Evolutionary conservation across 2,797 vertebrate species (phyloP), one percentile per base, ranked within the genome.

Genomic region (Heterohyrax brucei): DNA sequence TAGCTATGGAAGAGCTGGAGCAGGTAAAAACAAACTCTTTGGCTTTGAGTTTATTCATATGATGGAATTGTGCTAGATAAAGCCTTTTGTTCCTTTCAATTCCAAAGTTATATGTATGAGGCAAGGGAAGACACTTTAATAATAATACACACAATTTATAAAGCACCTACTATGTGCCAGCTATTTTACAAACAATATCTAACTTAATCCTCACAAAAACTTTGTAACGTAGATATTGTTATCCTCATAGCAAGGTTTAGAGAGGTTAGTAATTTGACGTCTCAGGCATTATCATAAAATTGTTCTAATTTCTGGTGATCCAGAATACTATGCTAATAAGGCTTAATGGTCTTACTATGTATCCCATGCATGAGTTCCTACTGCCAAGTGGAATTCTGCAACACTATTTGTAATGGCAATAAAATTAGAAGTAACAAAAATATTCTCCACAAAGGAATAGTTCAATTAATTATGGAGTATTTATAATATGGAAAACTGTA

Each of bases 271-370:
- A 91, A 87, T 22, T 61, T 83, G 28, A 85, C 59, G 16, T 87
- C 93, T 84, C 94, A 88, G 10, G 28, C 16, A 84, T 96, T 93
- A 87, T 72, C 0, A 22, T 33, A 76, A 21, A 75, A 80, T 26
- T 78, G 82, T 84, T n/a, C 82, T 79, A 85, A 93, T 95, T 46
- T 72, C 72, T 88, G 86, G 59, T 94, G 83, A 91, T 68, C 70
- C 56, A 91, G 70, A 95, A 82, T 85, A 77, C 21, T 75, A 48
- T n/a, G 75, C 28, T 83, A 26, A 94, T 48, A 85, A 92, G 62
- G 88, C 21, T 93, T 87, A 78, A 53, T 80, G 39, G 83, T 95
- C 68, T 95, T 95, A 89, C 19, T 72, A 21, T 80, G 33, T 78
- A 79, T 33, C 22, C 76, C 26, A 91, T 56, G 53, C 53, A 56